phyloP scores from a whole-genome alignment of 2,797 vertebrate genomes.

The Molossus molossus region DNA sequence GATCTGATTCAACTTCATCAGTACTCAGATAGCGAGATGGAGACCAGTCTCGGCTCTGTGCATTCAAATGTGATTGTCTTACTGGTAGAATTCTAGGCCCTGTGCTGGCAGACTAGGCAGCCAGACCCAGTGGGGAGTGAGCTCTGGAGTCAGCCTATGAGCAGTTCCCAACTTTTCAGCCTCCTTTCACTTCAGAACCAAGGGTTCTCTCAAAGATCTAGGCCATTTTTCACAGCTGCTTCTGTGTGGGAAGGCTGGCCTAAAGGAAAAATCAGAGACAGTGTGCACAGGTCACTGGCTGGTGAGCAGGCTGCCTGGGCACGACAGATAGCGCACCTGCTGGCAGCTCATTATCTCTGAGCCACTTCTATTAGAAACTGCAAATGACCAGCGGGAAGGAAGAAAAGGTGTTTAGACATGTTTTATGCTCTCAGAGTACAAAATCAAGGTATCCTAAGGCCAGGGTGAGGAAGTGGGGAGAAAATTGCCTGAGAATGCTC shows the following conservation, averaged over 20 bases:
- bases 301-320: background rate
- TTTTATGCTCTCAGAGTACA: background rate
- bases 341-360: background rate
- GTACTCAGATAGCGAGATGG: background rate
- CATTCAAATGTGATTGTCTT: background rate
- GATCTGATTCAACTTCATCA: background rate
- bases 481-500: background rate
- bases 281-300: fast-evolving
- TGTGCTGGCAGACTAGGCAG: too few relatives aligned
- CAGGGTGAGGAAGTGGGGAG: background rate
- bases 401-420: background rate
- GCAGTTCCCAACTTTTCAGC: background rate
- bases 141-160: background rate
- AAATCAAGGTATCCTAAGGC: background rate
- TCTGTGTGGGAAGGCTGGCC: background rate
- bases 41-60: background rate
- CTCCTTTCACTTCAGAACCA: background rate
- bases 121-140: background rate
- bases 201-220: background rate
- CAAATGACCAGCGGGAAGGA: background rate
- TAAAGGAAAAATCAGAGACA: background rate
- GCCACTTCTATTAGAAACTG: background rate
- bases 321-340: background rate
- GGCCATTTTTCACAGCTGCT: background rate
- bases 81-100: background rate